These are phyloP conservation scores for Delphinapterus leucas DNA, from an alignment of 2,113 vertebrate genomes.

Conservation along the genomic window DNA sequence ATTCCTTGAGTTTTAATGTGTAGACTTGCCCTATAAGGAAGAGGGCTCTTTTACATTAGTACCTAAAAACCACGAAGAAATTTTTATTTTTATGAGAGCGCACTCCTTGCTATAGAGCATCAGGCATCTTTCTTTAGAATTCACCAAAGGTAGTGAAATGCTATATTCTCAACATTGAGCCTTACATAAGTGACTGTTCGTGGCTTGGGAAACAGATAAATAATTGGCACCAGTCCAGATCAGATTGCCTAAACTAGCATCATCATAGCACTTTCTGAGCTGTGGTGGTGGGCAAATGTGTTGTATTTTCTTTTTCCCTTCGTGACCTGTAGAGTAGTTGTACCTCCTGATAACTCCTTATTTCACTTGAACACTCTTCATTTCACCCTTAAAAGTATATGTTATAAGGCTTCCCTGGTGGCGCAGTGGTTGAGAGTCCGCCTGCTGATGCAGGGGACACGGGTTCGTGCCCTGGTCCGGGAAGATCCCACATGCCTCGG, in stretches of 20 bases:
- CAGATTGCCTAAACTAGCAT: not conserved
- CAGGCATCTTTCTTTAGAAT: not conserved
- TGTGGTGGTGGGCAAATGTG: not conserved
- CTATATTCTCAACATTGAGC: not conserved
- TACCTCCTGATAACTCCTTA: not conserved
- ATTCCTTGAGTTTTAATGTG: constrained; percentile 10
- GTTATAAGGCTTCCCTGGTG: no score
- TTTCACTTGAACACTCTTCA: not conserved
- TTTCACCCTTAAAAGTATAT: not conserved
- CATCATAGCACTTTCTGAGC: not conserved
- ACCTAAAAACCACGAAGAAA: constrained; percentile 26
- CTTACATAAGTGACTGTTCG: not conserved
- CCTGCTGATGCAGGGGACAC: no score
- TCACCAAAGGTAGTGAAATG: not conserved
- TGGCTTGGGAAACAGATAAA: not conserved
- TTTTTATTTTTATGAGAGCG: not conserved
- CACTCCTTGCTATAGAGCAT: not conserved
- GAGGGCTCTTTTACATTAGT: constrained; percentile 29
- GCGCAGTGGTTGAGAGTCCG: no score
- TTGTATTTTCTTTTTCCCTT: not conserved
- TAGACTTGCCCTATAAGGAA: not conserved
- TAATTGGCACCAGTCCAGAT: not conserved
- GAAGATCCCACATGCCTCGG: no score
- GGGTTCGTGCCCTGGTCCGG: no score
- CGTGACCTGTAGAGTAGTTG: not conserved